These are phyloP conservation scores for Gallinago undulata DNA, from an alignment of 2,113 vertebrate species.

Conservation along the genomic window DNA sequence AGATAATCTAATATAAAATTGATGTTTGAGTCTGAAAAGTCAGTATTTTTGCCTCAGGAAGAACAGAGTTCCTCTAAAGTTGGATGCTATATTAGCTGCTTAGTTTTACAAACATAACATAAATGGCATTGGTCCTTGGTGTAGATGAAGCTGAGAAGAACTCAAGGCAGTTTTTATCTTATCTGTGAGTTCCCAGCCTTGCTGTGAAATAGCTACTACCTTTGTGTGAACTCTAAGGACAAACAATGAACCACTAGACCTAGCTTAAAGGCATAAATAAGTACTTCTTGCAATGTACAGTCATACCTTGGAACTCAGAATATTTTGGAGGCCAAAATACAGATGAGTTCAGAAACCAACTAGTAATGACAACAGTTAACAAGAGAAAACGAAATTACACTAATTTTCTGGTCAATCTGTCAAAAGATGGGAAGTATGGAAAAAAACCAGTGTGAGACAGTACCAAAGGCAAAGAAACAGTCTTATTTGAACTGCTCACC, in stretches of 20 bases:
- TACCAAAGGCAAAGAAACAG: background rate
- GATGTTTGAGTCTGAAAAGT: background rate
- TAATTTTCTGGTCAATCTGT: background rate
- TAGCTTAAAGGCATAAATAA: background rate
- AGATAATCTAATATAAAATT: background rate
- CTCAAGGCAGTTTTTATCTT: background rate
- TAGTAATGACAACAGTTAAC: background rate
- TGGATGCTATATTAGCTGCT: background rate
- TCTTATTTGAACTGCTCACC: background rate
- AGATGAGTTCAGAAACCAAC: background rate
- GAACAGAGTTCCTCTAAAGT: background rate
- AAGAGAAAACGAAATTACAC: background rate
- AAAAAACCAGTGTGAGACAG: accelerated
- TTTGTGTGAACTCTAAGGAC: background rate
- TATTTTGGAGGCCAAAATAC: background rate
- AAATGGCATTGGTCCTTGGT: background rate
- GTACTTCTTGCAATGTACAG: background rate
- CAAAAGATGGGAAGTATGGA: background rate
- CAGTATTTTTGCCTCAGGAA: background rate
- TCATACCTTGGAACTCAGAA: background rate
- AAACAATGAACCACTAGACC: background rate
- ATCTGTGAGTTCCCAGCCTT: background rate
- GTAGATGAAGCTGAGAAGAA: background rate
- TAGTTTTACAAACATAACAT: background rate
- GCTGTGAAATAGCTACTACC: background rate